Base-by-base conservation (phyloP, 2,797 vertebrate genomes). In the Schizopygopsis malacanthus region DNA sequence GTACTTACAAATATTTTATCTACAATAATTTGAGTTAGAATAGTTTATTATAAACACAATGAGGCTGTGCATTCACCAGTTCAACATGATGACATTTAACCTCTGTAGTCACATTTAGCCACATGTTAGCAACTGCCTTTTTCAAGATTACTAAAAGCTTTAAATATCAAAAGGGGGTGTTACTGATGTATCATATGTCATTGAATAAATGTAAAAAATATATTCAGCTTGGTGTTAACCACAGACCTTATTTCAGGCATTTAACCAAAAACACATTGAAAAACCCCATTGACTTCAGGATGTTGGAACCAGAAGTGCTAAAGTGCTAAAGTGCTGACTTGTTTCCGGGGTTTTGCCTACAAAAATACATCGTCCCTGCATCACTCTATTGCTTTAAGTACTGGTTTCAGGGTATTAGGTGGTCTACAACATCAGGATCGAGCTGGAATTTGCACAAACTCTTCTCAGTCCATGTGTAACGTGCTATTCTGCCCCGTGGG, bases 401-500 rank as follows among this genome's bases (percentile, higher is more conserved):
- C 52, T 56, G 52, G 52, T 8, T 56, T 56, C 22, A 56, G 18
- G 18, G 52, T 8, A 22, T 56, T 56, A 56, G 6, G 52, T 22
- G 18, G 18, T 8, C 6, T 20, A 54, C 52, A 54, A 20, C 16
- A 54, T 56, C n/a, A 85, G 72, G 90, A 92, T 91, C 89, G 91
- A 90, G 85, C 54, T 39, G 80, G 73, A 88, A 90, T 89, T 81
- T 47, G 2, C 43, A 59, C 69, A 25, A 72, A 89, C 78, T 50
- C 80, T 56, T 47, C 20, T 85, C 39, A 16, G 54, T 84, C 80
- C 22, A 75, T 80, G 59, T 70, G 37, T 22, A 41, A 63, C 73
- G 52, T 86, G 90, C 80, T 75, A 47, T 89, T 77, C 70, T 73
- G 33, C 47, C 79, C 59, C 88, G 87, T 89, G 88, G 89, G 87